Conservation (phyloP, 2,113 vertebrate genomes). For the Rynchops niger region DNA sequence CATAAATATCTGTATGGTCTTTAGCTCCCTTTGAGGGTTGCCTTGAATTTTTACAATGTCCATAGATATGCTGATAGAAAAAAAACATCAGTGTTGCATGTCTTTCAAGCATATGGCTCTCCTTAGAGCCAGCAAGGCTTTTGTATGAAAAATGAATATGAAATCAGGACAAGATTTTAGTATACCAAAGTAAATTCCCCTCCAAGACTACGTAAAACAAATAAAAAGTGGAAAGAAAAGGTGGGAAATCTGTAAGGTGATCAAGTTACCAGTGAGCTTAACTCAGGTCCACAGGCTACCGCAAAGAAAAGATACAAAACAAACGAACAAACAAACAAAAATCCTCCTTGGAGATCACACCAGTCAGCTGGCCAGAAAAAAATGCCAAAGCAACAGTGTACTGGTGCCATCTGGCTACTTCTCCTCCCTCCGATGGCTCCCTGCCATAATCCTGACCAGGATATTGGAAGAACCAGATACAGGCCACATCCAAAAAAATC, state of each 20-base stretch:
- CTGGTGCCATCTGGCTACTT: constrained; percentile 62
- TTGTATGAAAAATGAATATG: constrained; percentile 65
- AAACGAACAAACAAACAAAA: constrained; percentile 56
- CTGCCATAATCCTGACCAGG: constrained; percentile 63
- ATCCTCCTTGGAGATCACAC: neutral
- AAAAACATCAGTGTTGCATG: constrained; percentile 42
- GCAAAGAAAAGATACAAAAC: constrained; percentile 35
- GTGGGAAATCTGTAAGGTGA: neutral
- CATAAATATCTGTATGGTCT: neutral
- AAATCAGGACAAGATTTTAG: constrained; percentile 49
- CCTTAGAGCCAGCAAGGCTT: constrained; percentile 60
- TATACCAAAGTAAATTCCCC: neutral
- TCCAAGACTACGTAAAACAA: neutral
- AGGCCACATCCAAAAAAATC: constrained; percentile 44
- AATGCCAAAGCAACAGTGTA: constrained; percentile 65
- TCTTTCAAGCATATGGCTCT: constrained; percentile 66
- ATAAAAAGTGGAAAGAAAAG: neutral
- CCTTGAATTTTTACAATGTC: constrained; percentile 36
- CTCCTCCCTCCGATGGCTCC: constrained; percentile 11
- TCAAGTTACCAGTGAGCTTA: neutral
- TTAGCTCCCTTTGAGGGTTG: neutral
- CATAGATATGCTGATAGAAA: constrained; percentile 24
- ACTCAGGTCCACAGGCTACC: neutral
- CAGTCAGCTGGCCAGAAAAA: constrained; percentile 63
- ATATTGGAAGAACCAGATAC: constrained; percentile 60